Evolutionary conservation across 2,888 invertebrate genomes (phyloP).

Genomic region (Sinodicranocentrus sp.): DNA sequence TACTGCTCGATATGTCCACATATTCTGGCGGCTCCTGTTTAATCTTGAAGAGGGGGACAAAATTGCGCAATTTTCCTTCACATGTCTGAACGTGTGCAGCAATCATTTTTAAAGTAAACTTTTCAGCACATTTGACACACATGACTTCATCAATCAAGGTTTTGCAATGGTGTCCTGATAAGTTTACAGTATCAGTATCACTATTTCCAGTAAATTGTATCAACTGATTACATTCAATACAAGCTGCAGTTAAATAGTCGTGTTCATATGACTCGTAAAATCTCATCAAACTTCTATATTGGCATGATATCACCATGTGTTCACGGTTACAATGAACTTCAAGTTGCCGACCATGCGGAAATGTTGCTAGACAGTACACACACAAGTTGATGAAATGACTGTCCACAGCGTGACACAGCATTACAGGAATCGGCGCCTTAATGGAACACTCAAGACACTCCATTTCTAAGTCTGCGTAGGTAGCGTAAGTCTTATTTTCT

Average conservation of each 20-base stretch:
- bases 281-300: conserved; percentile 84
- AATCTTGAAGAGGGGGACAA: conserved; percentile 15
- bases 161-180: conserved; percentile 4
- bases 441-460: conserved; percentile 43
- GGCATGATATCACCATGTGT: conserved; percentile 87
- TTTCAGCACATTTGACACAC: conserved; percentile 70
- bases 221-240: conserved; percentile 40
- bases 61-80: neutral
- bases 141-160: conserved; percentile 39
- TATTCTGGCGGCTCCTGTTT: conserved; percentile 4
- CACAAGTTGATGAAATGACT: conserved; percentile 90
- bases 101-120: conserved; percentile 48
- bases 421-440: conserved; percentile 22
- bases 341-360: conserved; percentile 88
- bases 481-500: neutral
- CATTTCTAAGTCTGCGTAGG: conserved; percentile 15
- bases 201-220: neutral
- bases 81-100: conserved; percentile 15
- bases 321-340: conserved; percentile 88
- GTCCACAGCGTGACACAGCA: conserved; percentile 85
- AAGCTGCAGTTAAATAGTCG: conserved; percentile 40
- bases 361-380: conserved; percentile 90
- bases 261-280: conserved; percentile 80
- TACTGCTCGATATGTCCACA: conserved; percentile 23
- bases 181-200: neutral